Evolutionary conservation across 2,113 vertebrate species (phyloP), one percentile per base, ranked within the genome.

Genomic region (Spilogale gracilis): DNA sequence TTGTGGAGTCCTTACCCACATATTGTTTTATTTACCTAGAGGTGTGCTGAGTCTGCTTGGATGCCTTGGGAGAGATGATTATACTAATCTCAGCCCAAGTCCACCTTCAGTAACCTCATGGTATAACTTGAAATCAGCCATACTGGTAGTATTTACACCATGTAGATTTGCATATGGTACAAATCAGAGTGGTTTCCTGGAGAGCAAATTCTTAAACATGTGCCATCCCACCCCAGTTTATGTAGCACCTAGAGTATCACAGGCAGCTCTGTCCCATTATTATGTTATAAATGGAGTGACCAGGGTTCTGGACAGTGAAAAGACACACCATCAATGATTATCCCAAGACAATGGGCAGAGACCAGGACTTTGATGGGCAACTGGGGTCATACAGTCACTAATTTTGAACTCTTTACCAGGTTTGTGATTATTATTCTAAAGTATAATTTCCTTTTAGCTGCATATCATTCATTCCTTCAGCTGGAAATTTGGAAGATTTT

Each of bases 181-280:
- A 65, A 79, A 67, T 74, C 48, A 67, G 79, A 58, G 2, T 6
- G 11, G 10, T 88, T 50, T 92, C 32, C 23, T 18, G 43, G 38
- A 80, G 13, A 81, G 5, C 2, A 30, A 56, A 10, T 80, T 38
- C 4, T 25, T 80, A 79, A 60, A 56, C 5, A 67, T 13, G 18
- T n/a, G 4, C 63, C 25, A 76, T 14, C 10, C 18, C 30, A n/a
- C 3, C 0, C n/a, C 67, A 78, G 43, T 43, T 69, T 17, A 21
- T 2, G 14, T 3, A 65, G 23, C 3, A 43, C 4, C 0, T 54
- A 9, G 10, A 11, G 13, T 18, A 4, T 43, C 58, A 38, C 2
- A 9, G 14, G 23, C 27, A 38, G 38, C 7, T 45, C 30, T 61
- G 10, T 63, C 21, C 56, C 7, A 38, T 93, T 2, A 4, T 23